Conservation (phyloP, 2,888 invertebrate genomes). For the Coecobrya sp. region DNA sequence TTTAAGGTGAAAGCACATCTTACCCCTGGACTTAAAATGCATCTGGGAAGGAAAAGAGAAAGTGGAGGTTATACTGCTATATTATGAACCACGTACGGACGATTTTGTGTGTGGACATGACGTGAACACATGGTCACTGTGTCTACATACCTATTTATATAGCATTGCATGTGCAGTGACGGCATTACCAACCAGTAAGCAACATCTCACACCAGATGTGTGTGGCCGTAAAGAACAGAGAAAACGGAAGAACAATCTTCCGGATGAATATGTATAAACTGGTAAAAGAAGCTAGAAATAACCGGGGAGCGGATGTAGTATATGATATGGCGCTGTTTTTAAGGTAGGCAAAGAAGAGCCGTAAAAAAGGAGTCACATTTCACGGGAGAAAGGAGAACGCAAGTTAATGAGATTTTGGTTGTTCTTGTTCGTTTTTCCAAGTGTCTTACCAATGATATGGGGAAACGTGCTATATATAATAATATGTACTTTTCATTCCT, state of each 20-base stretch:
- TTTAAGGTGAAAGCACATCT: neutral
- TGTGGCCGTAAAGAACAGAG: slow-evolving; percentile 30
- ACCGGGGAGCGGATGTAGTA: slow-evolving; percentile 24
- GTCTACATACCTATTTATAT: neutral
- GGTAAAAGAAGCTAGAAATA: neutral
- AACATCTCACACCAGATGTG: slow-evolving; percentile 22
- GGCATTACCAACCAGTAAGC: neutral
- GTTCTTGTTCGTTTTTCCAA: slow-evolving; percentile 67
- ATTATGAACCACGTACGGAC: neutral
- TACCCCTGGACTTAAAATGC: neutral
- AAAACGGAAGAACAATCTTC: slow-evolving; percentile 19
- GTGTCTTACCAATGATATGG: slow-evolving; percentile 70
- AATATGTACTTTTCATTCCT: slow-evolving; percentile 15
- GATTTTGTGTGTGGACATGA: neutral
- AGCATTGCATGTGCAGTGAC: neutral
- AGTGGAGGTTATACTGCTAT: neutral
- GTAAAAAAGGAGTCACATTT: slow-evolving; percentile 71
- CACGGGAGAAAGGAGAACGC: slow-evolving; percentile 56
- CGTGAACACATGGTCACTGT: slow-evolving; percentile 11
- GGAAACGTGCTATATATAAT: slow-evolving; percentile 40
- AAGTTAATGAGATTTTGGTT: slow-evolving; percentile 78
- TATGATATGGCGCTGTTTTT: slow-evolving; percentile 44
- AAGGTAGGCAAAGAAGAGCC: slow-evolving; percentile 50
- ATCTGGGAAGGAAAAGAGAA: neutral
- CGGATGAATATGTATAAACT: slow-evolving; percentile 34